Evolutionary conservation across 1,140 invertebrate species (phyloP).

Genomic region (Chelonus insularis): DNA sequence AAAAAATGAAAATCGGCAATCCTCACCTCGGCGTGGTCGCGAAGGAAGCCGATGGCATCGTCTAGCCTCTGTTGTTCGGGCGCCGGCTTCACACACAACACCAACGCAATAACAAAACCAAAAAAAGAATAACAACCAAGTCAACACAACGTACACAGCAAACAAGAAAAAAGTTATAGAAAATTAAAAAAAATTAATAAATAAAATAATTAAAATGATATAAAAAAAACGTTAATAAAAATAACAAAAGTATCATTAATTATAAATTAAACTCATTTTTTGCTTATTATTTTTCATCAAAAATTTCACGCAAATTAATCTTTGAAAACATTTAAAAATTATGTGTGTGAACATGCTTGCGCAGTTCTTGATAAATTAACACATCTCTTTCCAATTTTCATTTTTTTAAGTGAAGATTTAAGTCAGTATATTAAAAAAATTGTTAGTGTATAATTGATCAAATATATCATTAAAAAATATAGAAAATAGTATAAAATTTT

Average conservation of each 20-base stretch:
- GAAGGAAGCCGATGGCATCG: conserved; percentile 86
- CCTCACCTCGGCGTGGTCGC: conserved; percentile 79
- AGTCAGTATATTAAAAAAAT: neutral
- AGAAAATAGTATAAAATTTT: no score
- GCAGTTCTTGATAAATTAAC: no score
- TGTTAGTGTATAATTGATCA: no score
- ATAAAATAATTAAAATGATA: neutral
- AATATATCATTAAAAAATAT: no score
- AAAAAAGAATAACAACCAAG: conserved; percentile 61
- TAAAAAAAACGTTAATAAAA: no score
- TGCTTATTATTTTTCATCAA: no score
- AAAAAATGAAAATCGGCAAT: conserved; percentile 55
- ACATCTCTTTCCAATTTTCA: no score
- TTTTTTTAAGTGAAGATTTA: neutral
- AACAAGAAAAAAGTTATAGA: conserved; percentile 40
- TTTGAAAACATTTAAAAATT: no score
- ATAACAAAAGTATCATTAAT: no score
- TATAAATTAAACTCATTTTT: no score
- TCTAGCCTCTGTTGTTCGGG: conserved; percentile 82
- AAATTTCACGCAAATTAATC: no score
- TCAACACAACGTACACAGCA: conserved; percentile 60
- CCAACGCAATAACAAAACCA: conserved; percentile 63
- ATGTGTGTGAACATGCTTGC: no score
- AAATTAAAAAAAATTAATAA: neutral
- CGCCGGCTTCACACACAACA: conserved; percentile 68